Percentiles rank a stretch among this genome's conserved stretches.
Conservation (phyloP, 2,888 invertebrate species). For the Liposcelis brunnea region DNA sequence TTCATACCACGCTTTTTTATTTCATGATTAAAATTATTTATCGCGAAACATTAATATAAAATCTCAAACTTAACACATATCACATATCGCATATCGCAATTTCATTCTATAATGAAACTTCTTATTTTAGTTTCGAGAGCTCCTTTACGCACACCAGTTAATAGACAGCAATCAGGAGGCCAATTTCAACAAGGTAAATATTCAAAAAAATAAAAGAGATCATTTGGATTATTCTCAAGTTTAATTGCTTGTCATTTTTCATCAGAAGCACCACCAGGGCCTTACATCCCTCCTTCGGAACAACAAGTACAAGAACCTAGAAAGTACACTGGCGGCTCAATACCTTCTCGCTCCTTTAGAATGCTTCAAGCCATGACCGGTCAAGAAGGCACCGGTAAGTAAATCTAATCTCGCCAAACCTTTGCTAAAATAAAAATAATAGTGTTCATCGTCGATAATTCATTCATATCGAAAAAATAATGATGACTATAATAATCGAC, state of each 20-base stretch:
- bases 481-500: no score
- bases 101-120: no score
- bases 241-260: no score
- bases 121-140: neutral
- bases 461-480: no score
- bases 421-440: constrained; percentile 13
- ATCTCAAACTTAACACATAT: no score
- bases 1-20: constrained; percentile 13
- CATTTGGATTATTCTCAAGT: no score
- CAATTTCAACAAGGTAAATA: no score
- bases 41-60: no score
- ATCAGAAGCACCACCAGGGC: constrained; percentile 6
- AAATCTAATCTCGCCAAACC: constrained; percentile 13
- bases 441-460: neutral
- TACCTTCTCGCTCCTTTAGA: constrained; percentile 65
- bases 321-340: constrained; percentile 58
- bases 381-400: constrained; percentile 46
- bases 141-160: neutral
- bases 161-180: no score
- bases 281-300: constrained; percentile 43
- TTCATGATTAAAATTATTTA: no score
- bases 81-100: no score
- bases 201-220: no score
- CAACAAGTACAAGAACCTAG: constrained; percentile 46
- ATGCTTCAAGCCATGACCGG: constrained; percentile 64